Conservation (phyloP, 2,888 invertebrate genomes). For the Cantharis lateralis region DNA sequence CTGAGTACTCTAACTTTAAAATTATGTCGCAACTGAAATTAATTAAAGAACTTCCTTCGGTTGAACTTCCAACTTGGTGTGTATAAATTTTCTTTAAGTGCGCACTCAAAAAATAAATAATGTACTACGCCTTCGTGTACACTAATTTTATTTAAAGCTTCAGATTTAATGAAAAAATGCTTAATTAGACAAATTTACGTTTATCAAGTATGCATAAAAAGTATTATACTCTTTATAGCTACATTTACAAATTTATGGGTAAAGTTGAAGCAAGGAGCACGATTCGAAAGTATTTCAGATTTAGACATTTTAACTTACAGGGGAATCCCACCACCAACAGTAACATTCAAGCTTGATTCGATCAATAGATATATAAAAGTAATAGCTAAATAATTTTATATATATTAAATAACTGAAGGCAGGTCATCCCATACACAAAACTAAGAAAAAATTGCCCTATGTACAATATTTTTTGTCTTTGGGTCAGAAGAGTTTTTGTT, state of each 20-base stretch:
- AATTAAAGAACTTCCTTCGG: conserved; percentile 40
- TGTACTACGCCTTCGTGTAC: conserved; percentile 17
- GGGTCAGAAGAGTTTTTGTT: no score
- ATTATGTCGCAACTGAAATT: conserved; percentile 41
- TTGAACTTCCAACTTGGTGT: conserved; percentile 30
- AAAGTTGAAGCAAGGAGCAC: conserved; percentile 18
- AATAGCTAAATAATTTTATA: no score
- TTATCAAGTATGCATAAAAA: neutral
- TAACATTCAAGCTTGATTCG: neutral
- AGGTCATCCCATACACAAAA: no score
- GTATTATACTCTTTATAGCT: conserved; percentile 7
- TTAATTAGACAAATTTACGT: conserved; percentile 1
- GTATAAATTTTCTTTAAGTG: conserved; percentile 27
- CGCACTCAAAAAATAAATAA: conserved; percentile 28
- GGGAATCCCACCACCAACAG: neutral
- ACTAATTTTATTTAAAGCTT: conserved; percentile 24
- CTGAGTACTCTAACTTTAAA: conserved; percentile 38
- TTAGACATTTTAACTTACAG: neutral
- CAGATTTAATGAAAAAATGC: conserved; percentile 9
- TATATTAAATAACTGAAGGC: no score
- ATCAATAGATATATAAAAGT: no score
- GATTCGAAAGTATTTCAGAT: conserved; percentile 1
- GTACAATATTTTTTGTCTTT: no score
- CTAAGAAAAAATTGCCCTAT: no score
- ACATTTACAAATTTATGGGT: conserved; percentile 13